phyloP scores from a whole-genome alignment of 2,888 invertebrate species.

The Diaprepes abbreviatus region DNA sequence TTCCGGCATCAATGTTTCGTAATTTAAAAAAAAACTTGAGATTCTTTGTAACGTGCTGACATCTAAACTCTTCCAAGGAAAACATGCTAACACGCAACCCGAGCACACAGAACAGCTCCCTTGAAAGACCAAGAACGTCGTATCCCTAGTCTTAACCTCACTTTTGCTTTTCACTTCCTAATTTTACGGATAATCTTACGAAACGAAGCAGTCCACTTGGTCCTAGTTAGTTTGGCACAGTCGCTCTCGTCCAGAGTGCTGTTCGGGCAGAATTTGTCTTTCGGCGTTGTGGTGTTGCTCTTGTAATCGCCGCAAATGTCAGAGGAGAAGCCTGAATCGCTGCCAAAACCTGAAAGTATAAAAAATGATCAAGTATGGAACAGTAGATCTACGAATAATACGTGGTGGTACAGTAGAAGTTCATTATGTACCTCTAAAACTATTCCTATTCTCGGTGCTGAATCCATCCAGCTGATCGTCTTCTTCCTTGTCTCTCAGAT shows the following conservation, averaged over 20 bases:
- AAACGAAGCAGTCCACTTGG: constrained; percentile 75
- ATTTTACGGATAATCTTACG: constrained; percentile 70
- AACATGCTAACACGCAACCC: too few species aligned
- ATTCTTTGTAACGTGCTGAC: too few species aligned
- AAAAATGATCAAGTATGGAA: too few species aligned
- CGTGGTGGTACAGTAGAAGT: too few species aligned
- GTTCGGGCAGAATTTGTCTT: constrained; percentile 65
- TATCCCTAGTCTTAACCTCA: neutral
- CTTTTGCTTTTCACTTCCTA: constrained; percentile 58
- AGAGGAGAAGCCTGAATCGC: constrained; percentile 70
- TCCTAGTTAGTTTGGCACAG: constrained; percentile 69
- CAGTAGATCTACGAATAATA: too few species aligned
- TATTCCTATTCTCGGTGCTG: constrained; percentile 60
- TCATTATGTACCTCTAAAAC: constrained; percentile 59
- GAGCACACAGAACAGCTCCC: too few species aligned
- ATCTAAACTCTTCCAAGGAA: too few species aligned
- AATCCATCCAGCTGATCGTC: constrained; percentile 56
- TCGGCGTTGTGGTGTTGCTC: constrained; percentile 65
- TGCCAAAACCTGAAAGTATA: constrained; percentile 63
- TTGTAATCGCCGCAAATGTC: constrained; percentile 68
- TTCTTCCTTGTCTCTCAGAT: constrained; percentile 56
- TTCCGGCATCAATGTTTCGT: too few species aligned
- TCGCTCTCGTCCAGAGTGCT: constrained; percentile 65
- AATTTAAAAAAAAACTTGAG: too few species aligned
- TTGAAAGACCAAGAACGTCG: neutral